Evolutionary conservation across 1,140 invertebrate genomes (phyloP).

Genomic region (Diabrotica virgifera): DNA sequence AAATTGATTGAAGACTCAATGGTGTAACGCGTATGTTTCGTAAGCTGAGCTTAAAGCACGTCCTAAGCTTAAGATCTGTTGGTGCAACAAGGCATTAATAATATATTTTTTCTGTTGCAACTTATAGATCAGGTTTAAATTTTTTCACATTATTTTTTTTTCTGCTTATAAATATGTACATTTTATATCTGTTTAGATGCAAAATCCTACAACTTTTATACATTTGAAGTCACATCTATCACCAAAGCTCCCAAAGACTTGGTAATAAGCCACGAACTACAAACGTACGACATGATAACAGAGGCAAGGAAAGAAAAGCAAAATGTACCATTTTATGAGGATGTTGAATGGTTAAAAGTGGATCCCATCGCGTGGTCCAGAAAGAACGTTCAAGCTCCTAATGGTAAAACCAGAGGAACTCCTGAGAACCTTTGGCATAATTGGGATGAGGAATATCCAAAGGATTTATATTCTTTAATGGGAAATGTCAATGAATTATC

Average conservation of each 20-base stretch:
- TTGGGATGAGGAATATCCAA: slow-evolving; percentile 61
- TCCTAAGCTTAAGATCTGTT: no score
- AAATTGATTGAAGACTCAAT: no score
- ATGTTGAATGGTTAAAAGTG: slow-evolving; percentile 39
- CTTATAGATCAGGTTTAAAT: no score
- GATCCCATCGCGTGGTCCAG: slow-evolving; percentile 45
- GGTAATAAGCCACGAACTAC: slow-evolving; percentile 47
- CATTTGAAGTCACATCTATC: slow-evolving; percentile 54
- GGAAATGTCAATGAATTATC: slow-evolving; percentile 57
- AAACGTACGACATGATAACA: slow-evolving; percentile 23
- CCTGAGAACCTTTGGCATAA: slow-evolving; percentile 51
- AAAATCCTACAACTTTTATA: slow-evolving; percentile 48
- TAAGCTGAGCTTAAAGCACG: no score
- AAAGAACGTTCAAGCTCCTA: slow-evolving; percentile 28
- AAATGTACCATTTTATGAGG: slow-evolving; percentile 42
- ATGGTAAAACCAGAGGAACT: slow-evolving; percentile 26
- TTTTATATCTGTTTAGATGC: slow-evolving; percentile 8
- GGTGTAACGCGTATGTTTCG: no score
- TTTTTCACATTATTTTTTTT: no score
- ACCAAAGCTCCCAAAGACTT: slow-evolving; percentile 51
- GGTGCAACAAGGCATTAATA: no score
- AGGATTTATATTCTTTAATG: slow-evolving; percentile 58
- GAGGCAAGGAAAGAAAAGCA: slow-evolving; percentile 22
- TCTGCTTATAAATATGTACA: background rate
- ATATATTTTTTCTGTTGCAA: no score